These are phyloP conservation scores for Triplophysa yarkandensis DNA, from an alignment of 2,797 vertebrate genomes.

Conservation along the genomic window DNA sequence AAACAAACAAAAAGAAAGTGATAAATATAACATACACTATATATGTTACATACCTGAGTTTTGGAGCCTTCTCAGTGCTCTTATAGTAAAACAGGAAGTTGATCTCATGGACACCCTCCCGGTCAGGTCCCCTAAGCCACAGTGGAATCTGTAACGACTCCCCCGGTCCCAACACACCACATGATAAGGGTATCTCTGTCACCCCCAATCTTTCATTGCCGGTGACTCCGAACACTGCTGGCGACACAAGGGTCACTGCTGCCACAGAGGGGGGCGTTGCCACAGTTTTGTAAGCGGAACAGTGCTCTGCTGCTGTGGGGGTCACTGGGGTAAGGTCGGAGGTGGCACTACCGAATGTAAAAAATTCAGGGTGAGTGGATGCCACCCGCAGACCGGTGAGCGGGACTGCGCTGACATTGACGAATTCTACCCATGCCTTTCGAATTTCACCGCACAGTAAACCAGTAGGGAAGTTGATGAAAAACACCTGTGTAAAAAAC, in stretches of 20 bases:
- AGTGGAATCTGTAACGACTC: conserved; percentile 90
- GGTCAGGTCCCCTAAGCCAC: conserved; percentile 94
- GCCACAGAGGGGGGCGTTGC: conserved; percentile 72
- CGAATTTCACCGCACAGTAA: conserved; percentile 95
- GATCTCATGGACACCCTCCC: conserved; percentile 97
- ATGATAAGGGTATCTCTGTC: conserved; percentile 77
- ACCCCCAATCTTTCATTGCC: conserved; percentile 62
- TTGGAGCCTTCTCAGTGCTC: conserved; percentile 83
- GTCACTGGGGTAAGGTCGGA: conserved; percentile 82
- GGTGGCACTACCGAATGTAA: conserved; percentile 88
- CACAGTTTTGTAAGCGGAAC: conserved; percentile 92
- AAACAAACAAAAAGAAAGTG: too few species aligned
- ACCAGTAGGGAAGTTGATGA: conserved; percentile 95
- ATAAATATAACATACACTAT: too few species aligned
- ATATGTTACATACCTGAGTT: conserved; percentile 78
- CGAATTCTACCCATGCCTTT: conserved; percentile 95
- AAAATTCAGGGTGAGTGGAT: conserved; percentile 92
- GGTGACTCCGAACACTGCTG: conserved; percentile 73
- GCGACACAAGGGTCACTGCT: conserved; percentile 73
- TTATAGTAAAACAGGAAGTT: conserved; percentile 98
- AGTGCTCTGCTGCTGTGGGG: conserved; percentile 87
- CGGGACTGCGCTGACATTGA: conserved; percentile 89
- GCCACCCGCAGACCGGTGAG: conserved; percentile 87
- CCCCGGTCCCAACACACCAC: conserved; percentile 82
- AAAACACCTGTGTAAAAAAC: conserved; percentile 84